Evolutionary conservation across 2,888 invertebrate genomes (phyloP).

Genomic region (Amphipoea oculea): DNA sequence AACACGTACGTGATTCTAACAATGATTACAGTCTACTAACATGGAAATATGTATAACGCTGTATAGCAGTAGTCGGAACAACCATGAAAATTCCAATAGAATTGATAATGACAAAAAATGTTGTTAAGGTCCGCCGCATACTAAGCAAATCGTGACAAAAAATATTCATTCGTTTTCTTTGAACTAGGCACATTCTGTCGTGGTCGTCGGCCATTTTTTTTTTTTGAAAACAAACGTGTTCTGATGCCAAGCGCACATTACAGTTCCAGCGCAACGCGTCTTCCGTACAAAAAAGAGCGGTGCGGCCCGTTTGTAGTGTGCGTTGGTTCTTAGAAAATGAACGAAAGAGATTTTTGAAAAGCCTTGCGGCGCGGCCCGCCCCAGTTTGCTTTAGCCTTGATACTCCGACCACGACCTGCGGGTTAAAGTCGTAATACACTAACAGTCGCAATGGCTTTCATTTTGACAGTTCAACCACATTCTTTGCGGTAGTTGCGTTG

Average conservation of each 20-base stretch:
- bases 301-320: neutral
- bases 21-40: slow-evolving; percentile 38
- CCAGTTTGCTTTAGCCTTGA: neutral
- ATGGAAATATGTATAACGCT: slow-evolving; percentile 31
- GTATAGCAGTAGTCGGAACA: slow-evolving; percentile 3
- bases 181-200: too few species aligned
- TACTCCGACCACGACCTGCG: neutral
- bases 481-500: too few species aligned
- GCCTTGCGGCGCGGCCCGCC: neutral
- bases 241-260: neutral
- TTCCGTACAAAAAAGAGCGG: neutral
- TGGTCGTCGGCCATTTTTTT: too few species aligned
- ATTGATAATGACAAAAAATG: neutral
- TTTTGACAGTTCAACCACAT: too few species aligned
- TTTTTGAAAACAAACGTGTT: too few species aligned
- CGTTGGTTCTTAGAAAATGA: neutral
- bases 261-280: neutral
- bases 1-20: slow-evolving; percentile 30
- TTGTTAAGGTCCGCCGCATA: neutral
- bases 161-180: neutral
- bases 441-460: too few species aligned
- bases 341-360: neutral
- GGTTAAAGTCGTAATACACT: too few species aligned
- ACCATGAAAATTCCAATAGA: neutral
- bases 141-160: neutral